These are phyloP conservation scores for Xylota sylvarum DNA, from an alignment of 2,888 invertebrate genomes.

Conservation along the genomic window DNA sequence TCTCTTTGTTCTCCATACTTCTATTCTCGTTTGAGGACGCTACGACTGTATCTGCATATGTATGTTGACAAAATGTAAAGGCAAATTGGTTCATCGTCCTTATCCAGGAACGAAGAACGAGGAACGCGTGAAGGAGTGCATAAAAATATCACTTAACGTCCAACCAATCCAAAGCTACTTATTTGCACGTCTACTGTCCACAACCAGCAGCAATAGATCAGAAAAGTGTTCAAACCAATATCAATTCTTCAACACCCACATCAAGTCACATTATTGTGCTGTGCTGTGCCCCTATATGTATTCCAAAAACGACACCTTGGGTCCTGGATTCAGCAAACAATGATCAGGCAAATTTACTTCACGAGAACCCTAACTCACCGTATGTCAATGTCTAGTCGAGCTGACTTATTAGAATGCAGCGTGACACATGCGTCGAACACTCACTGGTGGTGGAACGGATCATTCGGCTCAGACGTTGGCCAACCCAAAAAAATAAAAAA, in stretches of 20 bases:
- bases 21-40: too few species aligned
- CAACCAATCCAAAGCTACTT: background rate
- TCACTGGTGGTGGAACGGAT: constrained; percentile 26
- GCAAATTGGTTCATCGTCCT: too few species aligned
- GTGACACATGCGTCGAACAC: constrained; percentile 61
- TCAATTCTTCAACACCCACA: constrained; percentile 34
- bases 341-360: background rate
- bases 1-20: too few species aligned
- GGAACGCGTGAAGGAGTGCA: background rate
- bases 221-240: constrained; percentile 2
- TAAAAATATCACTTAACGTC: background rate
- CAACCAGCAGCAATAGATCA: background rate
- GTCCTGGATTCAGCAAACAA: background rate
- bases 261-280: constrained; percentile 11
- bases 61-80: too few species aligned
- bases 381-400: constrained; percentile 37
- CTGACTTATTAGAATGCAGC: constrained; percentile 45
- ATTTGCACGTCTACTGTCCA: background rate
- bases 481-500: constrained; percentile 17
- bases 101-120: too few species aligned
- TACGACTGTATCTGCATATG: too few species aligned
- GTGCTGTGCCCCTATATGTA: too few species aligned
- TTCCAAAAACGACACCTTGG: too few species aligned
- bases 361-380: constrained; percentile 12
- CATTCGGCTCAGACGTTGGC: constrained; percentile 29